A percentile compares a stretch with the other conserved stretches of the same genome.
These are phyloP conservation scores for Caenorhabditis sp. DNA, from an alignment of 2,888 invertebrate genomes.

Conservation along the genomic window DNA sequence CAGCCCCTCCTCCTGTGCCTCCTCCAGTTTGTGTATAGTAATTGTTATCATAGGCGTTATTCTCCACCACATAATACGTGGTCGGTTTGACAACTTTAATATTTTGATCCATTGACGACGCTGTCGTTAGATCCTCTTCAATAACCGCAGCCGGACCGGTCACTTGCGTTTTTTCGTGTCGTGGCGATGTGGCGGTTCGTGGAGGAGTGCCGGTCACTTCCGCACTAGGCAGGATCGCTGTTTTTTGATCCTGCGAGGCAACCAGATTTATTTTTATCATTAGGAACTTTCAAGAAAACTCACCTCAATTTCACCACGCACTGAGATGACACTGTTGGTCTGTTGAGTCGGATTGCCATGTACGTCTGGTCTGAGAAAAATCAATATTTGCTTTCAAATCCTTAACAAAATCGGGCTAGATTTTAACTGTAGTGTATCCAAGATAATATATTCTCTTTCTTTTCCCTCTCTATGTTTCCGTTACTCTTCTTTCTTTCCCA, in stretches of 20 bases:
- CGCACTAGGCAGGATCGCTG: background rate
- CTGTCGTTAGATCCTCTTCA: background rate
- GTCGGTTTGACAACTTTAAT: background rate
- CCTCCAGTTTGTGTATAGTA: background rate
- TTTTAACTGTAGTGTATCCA: too few species aligned
- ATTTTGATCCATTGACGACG: background rate
- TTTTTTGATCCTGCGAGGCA: background rate
- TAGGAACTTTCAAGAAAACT: too few species aligned
- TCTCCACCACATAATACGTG: background rate
- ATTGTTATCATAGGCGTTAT: background rate
- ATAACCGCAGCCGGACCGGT: background rate
- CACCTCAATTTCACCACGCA: background rate
- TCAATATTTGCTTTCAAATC: too few species aligned
- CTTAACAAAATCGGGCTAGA: too few species aligned
- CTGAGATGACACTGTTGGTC: background rate
- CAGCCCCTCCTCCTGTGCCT: too few species aligned
- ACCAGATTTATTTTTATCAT: background rate
- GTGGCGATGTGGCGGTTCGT: background rate
- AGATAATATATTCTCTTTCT: too few species aligned
- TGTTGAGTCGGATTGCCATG: background rate
- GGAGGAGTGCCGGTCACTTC: background rate
- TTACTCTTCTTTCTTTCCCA: too few species aligned
- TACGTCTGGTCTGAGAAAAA: background rate
- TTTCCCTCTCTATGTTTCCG: too few species aligned
- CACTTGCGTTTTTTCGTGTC: background rate